phyloP scores from a whole-genome alignment of 2,113 vertebrate genomes.

The Ailurus styani region DNA sequence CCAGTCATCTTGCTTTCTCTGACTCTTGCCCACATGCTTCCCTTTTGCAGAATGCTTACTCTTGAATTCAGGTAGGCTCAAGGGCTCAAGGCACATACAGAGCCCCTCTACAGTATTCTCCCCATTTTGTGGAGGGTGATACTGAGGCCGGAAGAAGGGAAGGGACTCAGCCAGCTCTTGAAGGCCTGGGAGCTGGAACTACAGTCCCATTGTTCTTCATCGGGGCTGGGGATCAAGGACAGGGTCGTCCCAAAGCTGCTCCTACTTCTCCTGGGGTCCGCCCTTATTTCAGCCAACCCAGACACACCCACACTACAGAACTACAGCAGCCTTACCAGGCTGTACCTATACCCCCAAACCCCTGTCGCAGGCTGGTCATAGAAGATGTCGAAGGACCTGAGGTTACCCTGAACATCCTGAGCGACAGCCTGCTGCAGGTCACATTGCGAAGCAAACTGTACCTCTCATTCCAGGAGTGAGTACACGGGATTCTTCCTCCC shows the following conservation, averaged over 20 bases:
- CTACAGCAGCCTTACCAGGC: neutral
- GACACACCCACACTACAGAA: neutral
- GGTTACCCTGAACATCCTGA: slow-evolving; percentile 34
- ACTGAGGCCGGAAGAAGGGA: neutral
- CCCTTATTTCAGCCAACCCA: neutral
- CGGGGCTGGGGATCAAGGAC: too few relatives aligned
- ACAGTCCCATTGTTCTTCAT: neutral
- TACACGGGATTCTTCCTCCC: neutral
- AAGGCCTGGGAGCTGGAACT: neutral
- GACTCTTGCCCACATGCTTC: accelerated
- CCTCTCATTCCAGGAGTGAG: slow-evolving; percentile 28
- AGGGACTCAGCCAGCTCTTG: neutral
- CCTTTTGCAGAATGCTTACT: neutral
- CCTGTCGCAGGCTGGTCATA: slow-evolving; percentile 17
- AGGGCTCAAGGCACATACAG: neutral
- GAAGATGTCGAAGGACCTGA: slow-evolving; percentile 41
- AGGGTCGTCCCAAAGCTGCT: neutral
- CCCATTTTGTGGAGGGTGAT: neutral
- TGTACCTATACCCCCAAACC: neutral
- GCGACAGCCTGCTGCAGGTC: slow-evolving; percentile 32
- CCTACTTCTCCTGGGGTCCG: neutral
- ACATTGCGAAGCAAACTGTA: slow-evolving; percentile 13
- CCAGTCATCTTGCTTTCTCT: neutral
- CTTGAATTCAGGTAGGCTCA: neutral
- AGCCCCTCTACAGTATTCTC: neutral